These are phyloP conservation scores for Hydrocynus forskahlii DNA, from an alignment of 2,797 vertebrate species.

Conservation along the genomic window DNA sequence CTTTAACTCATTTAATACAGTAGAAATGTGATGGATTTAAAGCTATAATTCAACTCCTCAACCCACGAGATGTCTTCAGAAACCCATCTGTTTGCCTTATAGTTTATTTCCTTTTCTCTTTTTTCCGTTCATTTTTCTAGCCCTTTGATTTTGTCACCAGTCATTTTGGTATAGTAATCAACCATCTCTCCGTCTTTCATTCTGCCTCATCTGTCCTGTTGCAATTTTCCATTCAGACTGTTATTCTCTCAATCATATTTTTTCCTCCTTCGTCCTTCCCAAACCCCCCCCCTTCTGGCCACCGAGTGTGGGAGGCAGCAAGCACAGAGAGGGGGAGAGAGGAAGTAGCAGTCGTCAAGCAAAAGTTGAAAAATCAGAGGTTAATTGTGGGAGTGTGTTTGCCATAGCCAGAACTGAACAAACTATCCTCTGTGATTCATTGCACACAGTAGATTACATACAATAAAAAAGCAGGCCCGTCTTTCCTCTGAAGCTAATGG, in stretches of 20 bases:
- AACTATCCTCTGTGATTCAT: slow-evolving; percentile 68
- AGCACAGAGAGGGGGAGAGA: slow-evolving; percentile 28
- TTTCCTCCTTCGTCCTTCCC: neutral
- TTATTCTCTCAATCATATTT: slow-evolving; percentile 11
- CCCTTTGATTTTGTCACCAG: neutral
- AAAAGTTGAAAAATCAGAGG: slow-evolving; percentile 62
- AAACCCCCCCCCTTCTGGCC: neutral
- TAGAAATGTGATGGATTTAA: neutral
- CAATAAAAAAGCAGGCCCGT: slow-evolving; percentile 51
- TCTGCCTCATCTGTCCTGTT: slow-evolving; percentile 12
- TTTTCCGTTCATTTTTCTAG: neutral
- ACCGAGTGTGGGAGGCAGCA: slow-evolving; percentile 37
- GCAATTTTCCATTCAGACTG: neutral
- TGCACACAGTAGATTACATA: slow-evolving; percentile 59
- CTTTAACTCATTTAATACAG: neutral
- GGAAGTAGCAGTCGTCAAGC: slow-evolving; percentile 48
- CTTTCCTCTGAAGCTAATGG: slow-evolving; percentile 60
- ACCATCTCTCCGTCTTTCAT: slow-evolving; percentile 26
- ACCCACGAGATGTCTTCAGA: neutral
- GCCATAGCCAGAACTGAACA: slow-evolving; percentile 59
- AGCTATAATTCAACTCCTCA: neutral
- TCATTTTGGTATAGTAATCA: slow-evolving; percentile 33
- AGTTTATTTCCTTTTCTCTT: neutral
- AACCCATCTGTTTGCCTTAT: neutral
- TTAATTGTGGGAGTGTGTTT: slow-evolving; percentile 72